A percentile compares a stretch with the other conserved stretches of the same genome.
These are phyloP conservation scores for Plebejus anna DNA, from an alignment of 2,888 invertebrate genomes.

Conservation along the genomic window DNA sequence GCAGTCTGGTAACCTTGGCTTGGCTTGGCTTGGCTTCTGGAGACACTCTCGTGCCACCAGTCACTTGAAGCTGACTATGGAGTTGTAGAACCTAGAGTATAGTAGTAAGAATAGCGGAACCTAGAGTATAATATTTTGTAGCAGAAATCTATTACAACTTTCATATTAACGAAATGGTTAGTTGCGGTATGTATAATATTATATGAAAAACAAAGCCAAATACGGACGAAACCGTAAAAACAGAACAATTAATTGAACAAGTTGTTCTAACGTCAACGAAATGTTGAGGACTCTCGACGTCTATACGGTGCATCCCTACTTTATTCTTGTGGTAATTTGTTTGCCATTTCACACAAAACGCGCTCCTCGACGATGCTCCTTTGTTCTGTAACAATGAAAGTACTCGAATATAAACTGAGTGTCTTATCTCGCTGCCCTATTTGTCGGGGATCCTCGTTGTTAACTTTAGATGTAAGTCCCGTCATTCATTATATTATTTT, in stretches of 20 bases:
- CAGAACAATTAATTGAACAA: neutral
- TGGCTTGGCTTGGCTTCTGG: no score
- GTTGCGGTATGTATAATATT: no score
- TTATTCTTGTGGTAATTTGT: conserved; percentile 42
- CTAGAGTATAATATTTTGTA: no score
- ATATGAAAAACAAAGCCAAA: neutral
- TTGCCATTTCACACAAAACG: conserved; percentile 66
- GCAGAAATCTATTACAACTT: no score
- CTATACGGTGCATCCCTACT: conserved; percentile 14
- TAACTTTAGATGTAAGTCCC: conserved; percentile 44
- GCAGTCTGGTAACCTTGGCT: no score
- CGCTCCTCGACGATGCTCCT: conserved; percentile 58
- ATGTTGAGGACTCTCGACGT: conserved; percentile 5
- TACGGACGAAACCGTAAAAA: neutral
- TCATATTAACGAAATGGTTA: no score
- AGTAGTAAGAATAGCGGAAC: no score
- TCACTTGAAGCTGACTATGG: no score
- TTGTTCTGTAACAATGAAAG: conserved; percentile 67
- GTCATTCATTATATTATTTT: conserved; percentile 24
- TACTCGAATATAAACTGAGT: conserved; percentile 62
- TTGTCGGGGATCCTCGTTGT: conserved; percentile 65
- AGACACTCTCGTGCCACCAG: no score
- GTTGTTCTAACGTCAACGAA: neutral
- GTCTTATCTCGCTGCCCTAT: conserved; percentile 64
- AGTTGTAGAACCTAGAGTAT: no score